These are phyloP conservation scores for Limnephilus lunatus DNA, from an alignment of 2,888 invertebrate genomes.

Conservation along the genomic window DNA sequence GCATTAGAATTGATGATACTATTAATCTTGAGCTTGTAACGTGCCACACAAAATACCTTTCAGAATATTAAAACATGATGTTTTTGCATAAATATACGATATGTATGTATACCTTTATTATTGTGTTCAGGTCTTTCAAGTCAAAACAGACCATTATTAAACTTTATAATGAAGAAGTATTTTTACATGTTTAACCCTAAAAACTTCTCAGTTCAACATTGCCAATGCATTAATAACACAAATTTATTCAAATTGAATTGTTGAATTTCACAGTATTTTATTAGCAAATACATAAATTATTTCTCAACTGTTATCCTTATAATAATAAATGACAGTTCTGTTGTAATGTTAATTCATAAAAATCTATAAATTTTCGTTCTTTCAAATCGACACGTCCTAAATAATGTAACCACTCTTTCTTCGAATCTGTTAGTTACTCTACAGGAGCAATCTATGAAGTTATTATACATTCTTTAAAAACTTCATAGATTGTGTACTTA, in stretches of 20 bases:
- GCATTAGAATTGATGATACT: neutral
- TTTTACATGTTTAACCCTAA: neutral
- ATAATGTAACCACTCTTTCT: neutral
- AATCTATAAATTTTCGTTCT: neutral
- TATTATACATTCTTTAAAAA: neutral
- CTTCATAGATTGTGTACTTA: neutral
- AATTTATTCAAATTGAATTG: neutral
- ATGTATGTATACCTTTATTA: neutral
- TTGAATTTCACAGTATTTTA: constrained; percentile 16
- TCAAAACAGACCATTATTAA: neutral
- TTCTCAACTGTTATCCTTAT: constrained; percentile 11
- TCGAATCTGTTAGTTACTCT: neutral
- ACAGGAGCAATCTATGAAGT: neutral
- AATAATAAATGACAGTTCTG: constrained; percentile 18
- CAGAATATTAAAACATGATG: neutral
- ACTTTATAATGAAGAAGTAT: neutral
- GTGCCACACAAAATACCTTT: neutral
- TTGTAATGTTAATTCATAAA: constrained; percentile 10
- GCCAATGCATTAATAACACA: neutral
- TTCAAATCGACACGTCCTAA: neutral
- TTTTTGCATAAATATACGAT: neutral
- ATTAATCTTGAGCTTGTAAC: neutral
- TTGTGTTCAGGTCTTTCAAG: neutral
- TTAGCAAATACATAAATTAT: constrained; percentile 5
- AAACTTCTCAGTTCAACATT: neutral